Base-by-base conservation (phyloP, 2,113 vertebrate genomes). In the Canis aureus region DNA sequence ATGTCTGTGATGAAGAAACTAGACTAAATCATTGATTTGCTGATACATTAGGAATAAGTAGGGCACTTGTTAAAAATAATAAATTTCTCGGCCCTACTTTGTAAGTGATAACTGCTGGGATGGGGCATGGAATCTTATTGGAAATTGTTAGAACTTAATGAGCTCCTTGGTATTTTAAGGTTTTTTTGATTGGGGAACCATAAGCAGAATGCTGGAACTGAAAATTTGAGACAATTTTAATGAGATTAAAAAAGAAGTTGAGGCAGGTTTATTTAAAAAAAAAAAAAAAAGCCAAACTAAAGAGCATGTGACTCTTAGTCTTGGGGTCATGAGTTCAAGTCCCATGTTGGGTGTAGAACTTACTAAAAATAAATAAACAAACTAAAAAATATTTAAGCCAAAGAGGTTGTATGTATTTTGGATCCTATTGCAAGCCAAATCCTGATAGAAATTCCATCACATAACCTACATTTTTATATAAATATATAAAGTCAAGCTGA, bases 141-240 rank as follows among this genome's bases (percentile, higher is more conserved):
- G 66, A 95, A 92, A 81, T 8, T 53, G 3, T 57, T 96, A 12
- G 17, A 93, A 89, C 19, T 89, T 86, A 93, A 19, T 29, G n/a
- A 86, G 89, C 17, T 76, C 76, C 83, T 86, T 92, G 91, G 51
- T 27, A 73, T 60, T 90, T 92, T 86, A 85, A 62, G 51, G 86
- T 49, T 78, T 32, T 32, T 90, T 20, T 84, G 53, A 81, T 87
- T 71, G n/a, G 27, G 15, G 9, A 78, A 76, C 13, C 17, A 51
- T 10, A 91, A 57, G 20, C 5, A 94, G 17, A 86, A 67, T 96
- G 95, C 43, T 87, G 15, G 32, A 83, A 55, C 13, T 87, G 15
- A 86, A 25, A 81, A 73, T 55, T 49, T 82, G 43, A 59, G 19
- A 92, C 60, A 38, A 78, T 69, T 95, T 92, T 92, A 9, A 66